A percentile compares a stretch with the other conserved stretches of the same genome.
Conservation (phyloP, 1,140 invertebrate genomes). For the Drosophila trapezifrons region DNA sequence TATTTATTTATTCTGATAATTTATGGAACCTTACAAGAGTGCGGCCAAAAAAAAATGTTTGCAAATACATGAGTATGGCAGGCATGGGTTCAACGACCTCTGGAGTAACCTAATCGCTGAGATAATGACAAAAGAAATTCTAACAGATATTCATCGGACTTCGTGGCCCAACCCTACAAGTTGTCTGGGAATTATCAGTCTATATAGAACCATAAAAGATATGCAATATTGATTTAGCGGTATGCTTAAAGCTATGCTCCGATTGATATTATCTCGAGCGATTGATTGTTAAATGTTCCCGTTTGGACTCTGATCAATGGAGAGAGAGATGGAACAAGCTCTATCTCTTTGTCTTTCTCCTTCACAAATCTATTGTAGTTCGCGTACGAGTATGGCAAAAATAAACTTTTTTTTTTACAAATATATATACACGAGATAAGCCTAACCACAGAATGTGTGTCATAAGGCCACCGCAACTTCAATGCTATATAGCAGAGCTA, state of each 20-base stretch:
- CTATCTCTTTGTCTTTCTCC: slow-evolving; percentile 38
- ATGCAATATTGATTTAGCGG: slow-evolving; percentile 13
- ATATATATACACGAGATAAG: slow-evolving; percentile 56
- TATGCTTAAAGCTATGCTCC: slow-evolving; percentile 4
- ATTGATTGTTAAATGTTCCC: slow-evolving; percentile 7
- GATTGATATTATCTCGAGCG: slow-evolving; percentile 31
- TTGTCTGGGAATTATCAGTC: slow-evolving; percentile 33
- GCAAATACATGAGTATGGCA: slow-evolving; percentile 8
- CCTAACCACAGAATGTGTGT: slow-evolving; percentile 77
- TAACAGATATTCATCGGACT: slow-evolving; percentile 14
- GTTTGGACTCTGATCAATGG: slow-evolving; percentile 50
- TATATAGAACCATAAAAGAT: slow-evolving; percentile 5
- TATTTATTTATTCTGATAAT: slow-evolving; percentile 52
- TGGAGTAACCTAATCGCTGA: slow-evolving; percentile 13
- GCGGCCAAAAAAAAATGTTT: slow-evolving; percentile 20
- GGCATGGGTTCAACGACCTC: slow-evolving; percentile 23
- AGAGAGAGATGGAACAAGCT: slow-evolving; percentile 22
- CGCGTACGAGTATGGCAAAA: slow-evolving; percentile 18
- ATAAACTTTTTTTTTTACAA: slow-evolving; percentile 21
- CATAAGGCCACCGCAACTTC: slow-evolving; percentile 80
- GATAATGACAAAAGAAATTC: slow-evolving; percentile 29
- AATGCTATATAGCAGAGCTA: slow-evolving; percentile 57
- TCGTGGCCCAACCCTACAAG: slow-evolving; percentile 7
- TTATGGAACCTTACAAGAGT: slow-evolving; percentile 61
- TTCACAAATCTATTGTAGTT: slow-evolving; percentile 21